Base-by-base conservation (phyloP, 2,113 vertebrate species). In the Regulus satrapa region DNA sequence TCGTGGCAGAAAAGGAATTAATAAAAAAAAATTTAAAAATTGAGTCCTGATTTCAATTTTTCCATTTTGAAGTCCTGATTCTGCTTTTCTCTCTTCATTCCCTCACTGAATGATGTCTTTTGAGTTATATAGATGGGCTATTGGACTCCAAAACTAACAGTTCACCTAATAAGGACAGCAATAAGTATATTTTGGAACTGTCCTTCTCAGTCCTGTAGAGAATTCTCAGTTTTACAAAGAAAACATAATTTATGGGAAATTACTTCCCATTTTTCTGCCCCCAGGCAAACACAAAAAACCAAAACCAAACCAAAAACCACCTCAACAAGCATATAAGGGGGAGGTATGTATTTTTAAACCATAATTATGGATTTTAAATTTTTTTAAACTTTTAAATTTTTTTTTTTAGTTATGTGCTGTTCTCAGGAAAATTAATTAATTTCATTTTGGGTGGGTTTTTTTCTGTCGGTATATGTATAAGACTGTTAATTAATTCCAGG, bases 321-420 rank as follows among this genome's bases (percentile, higher is more conserved):
- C 8, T 10, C n/a, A n/a, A 20, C 10, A 54, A 2, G 8, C 5
- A 6, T 29, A 19, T 23, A 6, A 1, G 1, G 7, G 0, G 16
- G 16, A 1, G 21, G 43, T 49, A 15, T 28, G 3, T 9, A 2
- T 36, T 49, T 52, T 52, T 8, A 32, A 56, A 72, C 29, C 7
- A 26, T 34, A 56, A 14, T 9, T 61, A 12, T 23, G 67, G 14
- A 18, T 52, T 59, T 49, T 3, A 18, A 56, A 8, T 1, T 4
- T 34, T 51, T 48, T 46, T 18, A 40, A 54, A 5, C 2, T 56
- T 52, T 14, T 71, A n/a, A n/a, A n/a, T n/a, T 69, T 32, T 72
- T 13, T 68, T 14, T 31, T 36, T 51, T 5, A 38, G 16, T 31
- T 51, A 15, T 46, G 5, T 9, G 31, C 10, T 76, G 3, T 25